These are phyloP conservation scores for Silurus aristotelis DNA, from an alignment of 2,797 vertebrate genomes.

Conservation along the genomic window DNA sequence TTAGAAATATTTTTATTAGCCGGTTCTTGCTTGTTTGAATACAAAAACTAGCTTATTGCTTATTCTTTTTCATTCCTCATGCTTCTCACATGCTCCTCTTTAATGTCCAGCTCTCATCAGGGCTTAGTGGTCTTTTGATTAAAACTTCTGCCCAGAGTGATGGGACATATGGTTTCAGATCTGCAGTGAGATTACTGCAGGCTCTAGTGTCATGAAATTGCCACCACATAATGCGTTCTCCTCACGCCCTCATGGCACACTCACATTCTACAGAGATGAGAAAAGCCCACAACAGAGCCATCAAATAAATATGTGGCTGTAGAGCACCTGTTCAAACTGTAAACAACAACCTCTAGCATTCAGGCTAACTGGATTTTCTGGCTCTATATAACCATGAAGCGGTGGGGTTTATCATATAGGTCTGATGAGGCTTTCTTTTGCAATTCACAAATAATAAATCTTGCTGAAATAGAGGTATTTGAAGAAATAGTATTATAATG, in stretches of 20 bases:
- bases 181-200: conserved; percentile 71
- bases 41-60: not conserved
- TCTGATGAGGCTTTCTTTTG: conserved; percentile 6
- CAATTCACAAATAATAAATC: conserved; percentile 9
- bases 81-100: conserved; percentile 17
- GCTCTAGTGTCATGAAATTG: conserved; percentile 60
- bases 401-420: not conserved
- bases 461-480: not conserved
- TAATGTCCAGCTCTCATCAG: conserved; percentile 60
- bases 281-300: conserved; percentile 19
- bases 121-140: conserved; percentile 77
- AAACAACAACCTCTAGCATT: conserved; percentile 28
- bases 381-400: not conserved
- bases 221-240: conserved; percentile 28
- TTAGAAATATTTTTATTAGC: not conserved
- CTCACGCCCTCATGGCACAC: conserved; percentile 22
- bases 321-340: conserved; percentile 31
- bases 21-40: not conserved
- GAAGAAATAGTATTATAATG: conserved; percentile 26
- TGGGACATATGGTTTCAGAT: conserved; percentile 75
- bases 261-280: not conserved
- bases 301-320: conserved; percentile 47
- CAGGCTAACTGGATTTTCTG: not conserved
- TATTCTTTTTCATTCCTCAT: conserved; percentile 1
- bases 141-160: conserved; percentile 71